phyloP scores from a whole-genome alignment of 53 echinoderm and acorn worm genomes.

The Astropecten irregularis region DNA sequence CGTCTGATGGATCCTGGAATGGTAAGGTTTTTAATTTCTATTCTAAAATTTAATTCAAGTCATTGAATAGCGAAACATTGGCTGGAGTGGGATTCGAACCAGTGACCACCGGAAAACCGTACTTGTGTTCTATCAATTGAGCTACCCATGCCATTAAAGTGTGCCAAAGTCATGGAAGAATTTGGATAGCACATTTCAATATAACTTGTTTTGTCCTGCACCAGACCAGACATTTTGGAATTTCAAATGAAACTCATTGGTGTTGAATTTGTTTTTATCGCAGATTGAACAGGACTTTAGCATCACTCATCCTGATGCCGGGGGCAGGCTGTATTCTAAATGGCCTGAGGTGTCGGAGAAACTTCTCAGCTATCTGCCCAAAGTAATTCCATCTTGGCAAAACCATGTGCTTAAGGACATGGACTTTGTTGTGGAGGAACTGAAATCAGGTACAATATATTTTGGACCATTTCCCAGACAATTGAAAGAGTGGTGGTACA shows the following conservation, averaged over 20 bases:
- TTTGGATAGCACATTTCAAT: too few relatives aligned
- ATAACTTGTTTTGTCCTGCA: too few relatives aligned
- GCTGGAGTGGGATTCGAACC: too few relatives aligned
- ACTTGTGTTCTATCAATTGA: too few relatives aligned
- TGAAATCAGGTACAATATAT: background rate
- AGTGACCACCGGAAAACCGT: too few relatives aligned
- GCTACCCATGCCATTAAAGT: too few relatives aligned
- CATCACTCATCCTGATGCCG: constrained; percentile 2
- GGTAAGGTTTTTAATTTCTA: background rate
- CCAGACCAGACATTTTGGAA: too few relatives aligned
- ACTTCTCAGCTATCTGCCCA: background rate
- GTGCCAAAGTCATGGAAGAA: too few relatives aligned
- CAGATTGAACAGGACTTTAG: background rate
- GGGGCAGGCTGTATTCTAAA: background rate
- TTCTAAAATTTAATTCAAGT: background rate
- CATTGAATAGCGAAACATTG: too few relatives aligned
- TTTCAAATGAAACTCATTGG: too few relatives aligned
- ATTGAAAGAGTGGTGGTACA: background rate
- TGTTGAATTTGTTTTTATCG: too few relatives aligned
- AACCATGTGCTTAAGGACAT: background rate
- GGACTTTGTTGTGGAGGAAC: background rate
- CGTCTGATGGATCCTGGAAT: background rate
- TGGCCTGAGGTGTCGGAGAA: background rate
- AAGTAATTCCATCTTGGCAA: background rate
- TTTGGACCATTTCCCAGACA: background rate